phyloP scores from a whole-genome alignment of 2,113 vertebrate genomes.

The Podiceps cristatus region DNA sequence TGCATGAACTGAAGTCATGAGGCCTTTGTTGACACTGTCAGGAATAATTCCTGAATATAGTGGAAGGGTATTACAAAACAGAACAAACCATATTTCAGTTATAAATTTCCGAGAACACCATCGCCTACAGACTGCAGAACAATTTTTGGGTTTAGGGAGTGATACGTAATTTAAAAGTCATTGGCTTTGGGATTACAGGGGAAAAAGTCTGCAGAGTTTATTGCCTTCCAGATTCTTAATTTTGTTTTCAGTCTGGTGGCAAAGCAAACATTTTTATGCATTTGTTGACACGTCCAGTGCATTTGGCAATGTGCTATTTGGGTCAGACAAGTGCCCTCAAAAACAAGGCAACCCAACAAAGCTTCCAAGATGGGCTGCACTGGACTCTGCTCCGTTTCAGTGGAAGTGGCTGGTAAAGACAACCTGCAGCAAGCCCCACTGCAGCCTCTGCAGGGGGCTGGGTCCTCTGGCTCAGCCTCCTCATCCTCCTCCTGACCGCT shows the following conservation, averaged over 20 bases:
- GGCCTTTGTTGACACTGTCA: not conserved
- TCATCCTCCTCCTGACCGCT: not conserved
- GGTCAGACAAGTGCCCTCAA: slow-evolving; percentile 22
- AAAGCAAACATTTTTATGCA: not conserved
- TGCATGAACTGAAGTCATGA: not conserved
- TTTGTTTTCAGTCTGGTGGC: not conserved
- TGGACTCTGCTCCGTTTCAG: not conserved
- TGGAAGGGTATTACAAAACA: not conserved
- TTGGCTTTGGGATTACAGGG: not conserved
- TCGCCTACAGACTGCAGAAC: not conserved
- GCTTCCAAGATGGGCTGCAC: not conserved
- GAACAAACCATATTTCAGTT: not conserved
- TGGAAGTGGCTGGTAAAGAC: not conserved
- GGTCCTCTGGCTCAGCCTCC: not conserved
- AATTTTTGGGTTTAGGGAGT: slow-evolving; percentile 2
- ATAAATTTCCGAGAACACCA: not conserved
- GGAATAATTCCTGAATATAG: not conserved
- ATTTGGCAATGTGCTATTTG: not conserved
- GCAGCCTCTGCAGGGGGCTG: not conserved
- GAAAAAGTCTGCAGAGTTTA: not conserved
- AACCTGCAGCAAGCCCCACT: not conserved
- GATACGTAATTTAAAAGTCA: not conserved
- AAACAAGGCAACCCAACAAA: not conserved
- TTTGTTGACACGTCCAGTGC: slow-evolving; percentile 2
- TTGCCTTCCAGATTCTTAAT: not conserved